Percentiles rank a stretch among this genome's conserved stretches.
These are phyloP conservation scores for Poliocrania exsul DNA, from an alignment of 2,797 vertebrate genomes.

Conservation along the genomic window DNA sequence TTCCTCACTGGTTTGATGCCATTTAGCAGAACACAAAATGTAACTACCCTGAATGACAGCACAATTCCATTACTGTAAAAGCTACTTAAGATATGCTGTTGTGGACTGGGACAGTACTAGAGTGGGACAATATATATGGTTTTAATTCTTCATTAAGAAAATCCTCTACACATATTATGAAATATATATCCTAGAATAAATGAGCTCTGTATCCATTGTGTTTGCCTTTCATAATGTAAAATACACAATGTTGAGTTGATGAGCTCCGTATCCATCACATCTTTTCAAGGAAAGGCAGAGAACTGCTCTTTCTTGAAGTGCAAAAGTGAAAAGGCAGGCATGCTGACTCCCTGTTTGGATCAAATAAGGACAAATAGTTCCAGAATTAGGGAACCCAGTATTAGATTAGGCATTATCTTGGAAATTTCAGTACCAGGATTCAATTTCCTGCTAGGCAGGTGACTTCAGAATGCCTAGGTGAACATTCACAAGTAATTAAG, in stretches of 20 bases:
- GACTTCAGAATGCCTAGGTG: not conserved
- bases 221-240: not conserved
- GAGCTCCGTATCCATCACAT: not conserved
- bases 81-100: not conserved
- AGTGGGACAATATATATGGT: not conserved
- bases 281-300: not conserved
- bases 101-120: not conserved
- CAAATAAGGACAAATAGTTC: not conserved
- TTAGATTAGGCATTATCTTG: not conserved
- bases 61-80: conserved; percentile 17
- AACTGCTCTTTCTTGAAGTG: not conserved
- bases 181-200: not conserved
- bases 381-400: not conserved
- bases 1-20: not conserved
- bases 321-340: not conserved
- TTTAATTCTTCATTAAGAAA: conserved; percentile 12
- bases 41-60: not conserved
- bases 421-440: not conserved
- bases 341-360: not conserved
- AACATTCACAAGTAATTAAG: not conserved
- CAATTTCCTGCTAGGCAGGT: not conserved
- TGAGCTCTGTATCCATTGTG: not conserved
- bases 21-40: conserved; percentile 6
- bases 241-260: not conserved
- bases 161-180: not conserved